Evolutionary conservation across 2,797 vertebrate genomes (phyloP).

Genomic region (Paratrypauchen microcephalus): DNA sequence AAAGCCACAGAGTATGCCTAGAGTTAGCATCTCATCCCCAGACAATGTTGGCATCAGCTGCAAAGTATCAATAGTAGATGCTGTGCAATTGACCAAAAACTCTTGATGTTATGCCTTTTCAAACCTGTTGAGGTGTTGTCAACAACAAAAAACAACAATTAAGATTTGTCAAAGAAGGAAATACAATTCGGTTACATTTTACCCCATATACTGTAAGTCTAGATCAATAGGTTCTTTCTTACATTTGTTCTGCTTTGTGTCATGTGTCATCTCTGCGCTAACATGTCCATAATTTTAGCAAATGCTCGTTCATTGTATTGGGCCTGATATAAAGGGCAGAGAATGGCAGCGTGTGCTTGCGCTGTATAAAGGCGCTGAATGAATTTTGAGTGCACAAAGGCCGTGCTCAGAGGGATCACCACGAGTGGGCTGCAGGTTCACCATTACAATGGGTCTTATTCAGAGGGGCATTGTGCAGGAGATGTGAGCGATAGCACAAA

Average conservation of each 20-base stretch:
- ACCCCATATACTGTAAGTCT: too few species aligned
- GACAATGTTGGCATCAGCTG: too few species aligned
- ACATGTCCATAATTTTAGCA: conserved; percentile 37
- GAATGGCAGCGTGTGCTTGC: conserved; percentile 45
- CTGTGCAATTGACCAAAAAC: too few species aligned
- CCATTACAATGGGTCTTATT: conserved; percentile 66
- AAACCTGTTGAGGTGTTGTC: too few species aligned
- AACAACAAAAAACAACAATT: background rate
- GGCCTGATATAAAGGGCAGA: conserved; percentile 43
- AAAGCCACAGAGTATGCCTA: too few species aligned
- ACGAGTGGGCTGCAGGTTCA: conserved; percentile 57
- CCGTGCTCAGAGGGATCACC: conserved; percentile 56
- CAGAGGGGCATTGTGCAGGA: conserved; percentile 50
- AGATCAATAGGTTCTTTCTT: background rate
- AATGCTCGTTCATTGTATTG: conserved; percentile 43
- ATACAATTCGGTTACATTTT: too few species aligned
- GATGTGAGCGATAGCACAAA: conserved; percentile 64
- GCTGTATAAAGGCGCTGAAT: conserved; percentile 58
- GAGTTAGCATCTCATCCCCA: too few species aligned
- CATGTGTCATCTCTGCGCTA: conserved; percentile 44
- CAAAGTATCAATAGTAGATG: too few species aligned
- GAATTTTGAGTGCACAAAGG: conserved; percentile 55
- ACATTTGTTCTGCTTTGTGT: background rate
- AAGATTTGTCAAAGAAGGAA: too few species aligned
- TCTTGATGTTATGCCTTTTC: too few species aligned